Evolutionary conservation across 2,888 invertebrate species (phyloP).

Genomic region (Belgica antarctica): DNA sequence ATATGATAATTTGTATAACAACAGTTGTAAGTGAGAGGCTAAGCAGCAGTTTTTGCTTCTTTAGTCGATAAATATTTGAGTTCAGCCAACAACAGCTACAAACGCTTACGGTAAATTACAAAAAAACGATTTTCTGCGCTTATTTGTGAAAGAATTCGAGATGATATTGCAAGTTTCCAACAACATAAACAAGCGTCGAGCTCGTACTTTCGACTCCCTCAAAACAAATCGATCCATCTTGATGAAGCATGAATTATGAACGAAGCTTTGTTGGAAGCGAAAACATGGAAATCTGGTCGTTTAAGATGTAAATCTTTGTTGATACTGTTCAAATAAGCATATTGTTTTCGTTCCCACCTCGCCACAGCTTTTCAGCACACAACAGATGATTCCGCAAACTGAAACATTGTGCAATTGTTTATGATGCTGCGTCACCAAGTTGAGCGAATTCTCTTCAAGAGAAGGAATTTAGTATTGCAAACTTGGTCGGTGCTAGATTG

Average conservation of each 20-base stretch:
- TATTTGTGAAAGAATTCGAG: neutral
- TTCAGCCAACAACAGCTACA: neutral
- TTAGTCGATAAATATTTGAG: conserved; percentile 10
- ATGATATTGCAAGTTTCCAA: neutral
- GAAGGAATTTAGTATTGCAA: neutral
- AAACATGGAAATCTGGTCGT: neutral
- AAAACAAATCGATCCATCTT: neutral
- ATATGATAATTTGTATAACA: neutral
- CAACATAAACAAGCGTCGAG: neutral
- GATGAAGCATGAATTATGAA: conserved; percentile 2
- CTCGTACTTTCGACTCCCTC: neutral
- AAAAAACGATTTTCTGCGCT: too few species aligned
- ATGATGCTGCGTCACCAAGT: conserved; percentile 1
- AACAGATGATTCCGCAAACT: conserved; percentile 4
- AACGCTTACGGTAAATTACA: too few species aligned
- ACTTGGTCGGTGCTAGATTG: too few species aligned
- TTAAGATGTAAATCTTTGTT: neutral
- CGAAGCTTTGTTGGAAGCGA: neutral
- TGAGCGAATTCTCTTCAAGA: neutral
- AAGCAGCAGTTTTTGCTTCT: neutral
- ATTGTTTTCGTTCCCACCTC: neutral
- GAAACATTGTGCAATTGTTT: conserved; percentile 13
- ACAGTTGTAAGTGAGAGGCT: neutral
- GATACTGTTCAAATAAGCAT: neutral
- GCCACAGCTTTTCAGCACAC: neutral